Base-by-base conservation (phyloP, 2,113 vertebrate genomes). In the Pseudolaguvia tuberculata region DNA sequence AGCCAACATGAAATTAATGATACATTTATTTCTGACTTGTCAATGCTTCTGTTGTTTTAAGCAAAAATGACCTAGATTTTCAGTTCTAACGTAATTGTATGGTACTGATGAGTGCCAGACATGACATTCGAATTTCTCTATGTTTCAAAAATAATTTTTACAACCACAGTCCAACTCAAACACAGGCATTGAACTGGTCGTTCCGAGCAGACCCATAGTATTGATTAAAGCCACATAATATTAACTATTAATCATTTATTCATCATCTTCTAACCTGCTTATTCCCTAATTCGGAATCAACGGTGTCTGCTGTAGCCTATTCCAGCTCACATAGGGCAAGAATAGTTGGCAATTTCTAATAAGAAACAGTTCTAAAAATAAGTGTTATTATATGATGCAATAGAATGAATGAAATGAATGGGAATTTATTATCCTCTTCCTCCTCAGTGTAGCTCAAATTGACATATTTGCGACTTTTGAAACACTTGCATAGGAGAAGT, bases 401-500 rank as follows among this genome's bases (percentile, higher is more conserved):
- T 3, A 10, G 1, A 8, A 8, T 15, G 45, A 67, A 25, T 27
- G 45, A 29, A 15, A 2, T n/a, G n/a, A 67, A 50, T 20, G 3
- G 9, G 39, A 42, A 42, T 42, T 42, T 42, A 42, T 3, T 72
- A n/a, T n/a, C n/a, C n/a, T n/a, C n/a, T n/a, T n/a, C n/a, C n/a
- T n/a, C n/a, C n/a, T n/a, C n/a, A n/a, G n/a, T n/a, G n/a, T n/a
- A n/a, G n/a, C n/a, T n/a, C n/a, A n/a, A n/a, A n/a, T n/a, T n/a
- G n/a, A n/a, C n/a, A n/a, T n/a, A n/a, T n/a, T n/a, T 20, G 47
- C 51, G 11, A 17, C 7, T 53, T 27, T 47, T 29, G 18, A 56
- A 69, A 56, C 29, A 29, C 21, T n/a, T 58, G 56, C 70, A 65
- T 35, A 52, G 73, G 70, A 57, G 45, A 69, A 9, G 59, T 45